Conservation (phyloP, 2,888 invertebrate genomes). For the Neoascia interrupta region DNA sequence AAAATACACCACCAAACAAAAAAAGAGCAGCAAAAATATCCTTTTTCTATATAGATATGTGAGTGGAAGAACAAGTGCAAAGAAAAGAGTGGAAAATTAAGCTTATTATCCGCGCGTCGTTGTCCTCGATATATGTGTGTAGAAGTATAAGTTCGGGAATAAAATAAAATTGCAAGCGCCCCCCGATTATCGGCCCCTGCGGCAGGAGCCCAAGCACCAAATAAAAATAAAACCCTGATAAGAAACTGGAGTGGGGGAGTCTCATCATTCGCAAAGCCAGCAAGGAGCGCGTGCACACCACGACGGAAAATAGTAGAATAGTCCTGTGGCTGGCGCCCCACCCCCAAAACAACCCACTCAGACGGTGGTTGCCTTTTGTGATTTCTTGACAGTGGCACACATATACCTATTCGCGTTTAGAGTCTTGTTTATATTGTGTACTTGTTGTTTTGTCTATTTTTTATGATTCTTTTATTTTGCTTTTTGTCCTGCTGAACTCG, state of each 20-base stretch:
- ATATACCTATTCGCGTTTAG: slow-evolving; percentile 3
- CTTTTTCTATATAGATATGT: too few species aligned
- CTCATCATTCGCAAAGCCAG: too few species aligned
- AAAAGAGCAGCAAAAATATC: slow-evolving; percentile 28
- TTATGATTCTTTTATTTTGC: slow-evolving; percentile 35
- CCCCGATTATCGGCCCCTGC: slow-evolving; percentile 33
- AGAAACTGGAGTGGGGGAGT: slow-evolving; percentile 18
- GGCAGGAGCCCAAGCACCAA: slow-evolving; percentile 33
- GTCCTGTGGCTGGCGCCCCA: too few species aligned
- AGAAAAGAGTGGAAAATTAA: slow-evolving; percentile 56
- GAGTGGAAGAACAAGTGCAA: slow-evolving; percentile 15
- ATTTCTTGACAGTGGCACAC: slow-evolving; percentile 58
- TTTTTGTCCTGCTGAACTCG: neutral
- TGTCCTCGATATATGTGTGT: too few species aligned
- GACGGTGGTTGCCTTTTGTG: slow-evolving; percentile 48
- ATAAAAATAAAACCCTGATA: slow-evolving; percentile 51
- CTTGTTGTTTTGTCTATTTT: slow-evolving; percentile 53
- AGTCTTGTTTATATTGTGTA: slow-evolving; percentile 30
- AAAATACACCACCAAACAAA: slow-evolving; percentile 38
- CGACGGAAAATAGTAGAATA: too few species aligned
- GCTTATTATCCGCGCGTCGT: slow-evolving; percentile 43
- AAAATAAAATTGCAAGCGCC: slow-evolving; percentile 50
- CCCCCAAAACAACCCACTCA: slow-evolving; percentile 5
- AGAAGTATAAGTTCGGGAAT: slow-evolving; percentile 40
- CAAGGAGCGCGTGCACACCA: too few species aligned